Evolutionary conservation across 2,888 invertebrate species (phyloP), one percentile per base, ranked within the genome.

Genomic region (Neria commutata): DNA sequence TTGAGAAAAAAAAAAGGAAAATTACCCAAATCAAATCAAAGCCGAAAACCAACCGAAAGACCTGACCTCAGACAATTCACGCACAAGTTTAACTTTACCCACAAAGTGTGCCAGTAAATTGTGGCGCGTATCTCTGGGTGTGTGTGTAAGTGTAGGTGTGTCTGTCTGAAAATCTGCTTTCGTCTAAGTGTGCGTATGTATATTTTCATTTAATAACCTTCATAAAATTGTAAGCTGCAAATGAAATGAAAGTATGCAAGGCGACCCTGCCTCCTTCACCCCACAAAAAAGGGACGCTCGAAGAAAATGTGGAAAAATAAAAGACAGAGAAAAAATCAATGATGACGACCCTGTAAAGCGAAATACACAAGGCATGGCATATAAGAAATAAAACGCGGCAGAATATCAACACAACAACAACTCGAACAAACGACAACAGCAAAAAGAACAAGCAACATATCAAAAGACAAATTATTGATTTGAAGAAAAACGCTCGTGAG

Each of bases 181-280:
- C 5, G 6, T 17, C 10, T 16, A 42, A 6, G 42, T 17, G 42
- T n/a, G 29, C 11, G 6, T 8, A 14, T 42, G 14, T 42, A 42
- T 73, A 74, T 74, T 68, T 70, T 68, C 67, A 64, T 68, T 73
- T 73, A 73, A 75, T 73, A 73, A 73, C 76, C 74, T 61, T 55
- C 73, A 75, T 74, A 73, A 75, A 73, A 73, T 70, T 71, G 71
- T 75, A 73, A 70, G 68, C 71, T 67, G 72, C 70, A 72, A 72
- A 73, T 72, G 74, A 75, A 72, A 74, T 72, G n/a, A n/a, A n/a
- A 74, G 72, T 70, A 64, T 42, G 21, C 42, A 19, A 21, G 16
- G 37, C n/a, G n/a, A n/a, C n/a, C n/a, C n/a, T n/a, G n/a, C n/a
- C n/a, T n/a, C n/a, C n/a, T n/a, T 11, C 54, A 34, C 29, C 42